phyloP scores from a whole-genome alignment of 2,797 vertebrate genomes.

The Galaxias olidus region DNA sequence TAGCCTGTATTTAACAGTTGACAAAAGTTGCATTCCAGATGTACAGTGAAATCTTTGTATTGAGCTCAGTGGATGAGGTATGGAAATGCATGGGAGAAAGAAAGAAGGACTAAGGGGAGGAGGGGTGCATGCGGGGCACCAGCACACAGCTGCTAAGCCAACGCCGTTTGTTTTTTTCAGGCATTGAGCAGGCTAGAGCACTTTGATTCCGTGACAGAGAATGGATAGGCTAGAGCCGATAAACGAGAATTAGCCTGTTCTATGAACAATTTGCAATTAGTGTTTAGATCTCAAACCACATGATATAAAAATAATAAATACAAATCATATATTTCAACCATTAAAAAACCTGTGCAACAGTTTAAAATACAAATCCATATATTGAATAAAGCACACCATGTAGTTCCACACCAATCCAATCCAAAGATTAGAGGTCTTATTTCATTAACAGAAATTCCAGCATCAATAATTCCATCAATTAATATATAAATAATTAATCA shows the following conservation, averaged over 20 bases:
- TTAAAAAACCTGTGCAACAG: too few species aligned
- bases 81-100: constrained; percentile 74
- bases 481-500: too few species aligned
- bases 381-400: too few species aligned
- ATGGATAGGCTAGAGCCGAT: background rate
- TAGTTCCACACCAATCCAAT: too few species aligned
- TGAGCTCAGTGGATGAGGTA: constrained; percentile 51
- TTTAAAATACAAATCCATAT: too few species aligned
- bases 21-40: constrained; percentile 83
- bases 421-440: too few species aligned
- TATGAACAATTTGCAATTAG: constrained; percentile 32
- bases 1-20: constrained; percentile 80
- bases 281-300: too few species aligned
- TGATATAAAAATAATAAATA: too few species aligned
- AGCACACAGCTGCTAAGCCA: constrained; percentile 81
- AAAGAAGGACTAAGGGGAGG: constrained; percentile 22
- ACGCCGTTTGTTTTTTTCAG: constrained; percentile 57
- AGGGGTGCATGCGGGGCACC: constrained; percentile 48
- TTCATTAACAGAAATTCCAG: too few species aligned
- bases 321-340: too few species aligned
- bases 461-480: too few species aligned
- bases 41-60: constrained; percentile 82
- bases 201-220: constrained; percentile 55
- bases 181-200: constrained; percentile 55
- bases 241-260: constrained; percentile 29